phyloP scores from a whole-genome alignment of 2,888 invertebrate species.

The Hirtodrosophila duncani region DNA sequence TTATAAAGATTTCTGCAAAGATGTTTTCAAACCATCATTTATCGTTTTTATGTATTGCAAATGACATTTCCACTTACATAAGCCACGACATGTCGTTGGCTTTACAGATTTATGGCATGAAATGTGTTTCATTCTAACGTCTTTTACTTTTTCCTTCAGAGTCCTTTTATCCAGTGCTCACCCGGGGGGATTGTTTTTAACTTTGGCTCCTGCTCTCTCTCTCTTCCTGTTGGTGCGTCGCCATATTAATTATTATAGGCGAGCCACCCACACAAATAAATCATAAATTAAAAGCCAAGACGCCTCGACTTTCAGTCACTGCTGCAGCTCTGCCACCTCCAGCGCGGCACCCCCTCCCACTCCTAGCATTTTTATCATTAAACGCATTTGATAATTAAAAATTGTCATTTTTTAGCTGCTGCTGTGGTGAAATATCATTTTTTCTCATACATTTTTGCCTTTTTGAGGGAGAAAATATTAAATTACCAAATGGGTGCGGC shows the following conservation, averaged over 20 bases:
- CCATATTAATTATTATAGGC: constrained; percentile 75
- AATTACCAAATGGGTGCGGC: constrained; percentile 54
- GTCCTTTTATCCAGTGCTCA: no score
- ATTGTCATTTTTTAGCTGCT: constrained; percentile 66
- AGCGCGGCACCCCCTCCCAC: background rate
- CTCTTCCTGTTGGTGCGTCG: constrained; percentile 47
- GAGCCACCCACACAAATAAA: constrained; percentile 62
- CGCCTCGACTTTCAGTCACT: constrained; percentile 35
- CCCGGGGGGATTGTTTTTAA: constrained; percentile 8
- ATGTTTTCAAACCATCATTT: no score
- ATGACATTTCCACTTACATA: no score
- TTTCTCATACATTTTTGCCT: constrained; percentile 18
- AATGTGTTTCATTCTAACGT: no score
- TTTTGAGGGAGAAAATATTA: constrained; percentile 55
- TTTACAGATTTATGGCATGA: no score
- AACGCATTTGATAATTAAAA: constrained; percentile 77
- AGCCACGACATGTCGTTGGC: no score
- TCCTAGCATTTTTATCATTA: constrained; percentile 73
- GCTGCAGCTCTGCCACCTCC: constrained; percentile 4
- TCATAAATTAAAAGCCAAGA: constrained; percentile 67
- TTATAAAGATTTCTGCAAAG: no score
- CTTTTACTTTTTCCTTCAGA: no score
- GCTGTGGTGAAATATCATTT: constrained; percentile 46
- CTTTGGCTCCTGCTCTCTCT: constrained; percentile 18
- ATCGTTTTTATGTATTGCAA: no score